These are phyloP conservation scores for Auanema sp. DNA, from an alignment of 2,888 invertebrate species.

Conservation along the genomic window DNA sequence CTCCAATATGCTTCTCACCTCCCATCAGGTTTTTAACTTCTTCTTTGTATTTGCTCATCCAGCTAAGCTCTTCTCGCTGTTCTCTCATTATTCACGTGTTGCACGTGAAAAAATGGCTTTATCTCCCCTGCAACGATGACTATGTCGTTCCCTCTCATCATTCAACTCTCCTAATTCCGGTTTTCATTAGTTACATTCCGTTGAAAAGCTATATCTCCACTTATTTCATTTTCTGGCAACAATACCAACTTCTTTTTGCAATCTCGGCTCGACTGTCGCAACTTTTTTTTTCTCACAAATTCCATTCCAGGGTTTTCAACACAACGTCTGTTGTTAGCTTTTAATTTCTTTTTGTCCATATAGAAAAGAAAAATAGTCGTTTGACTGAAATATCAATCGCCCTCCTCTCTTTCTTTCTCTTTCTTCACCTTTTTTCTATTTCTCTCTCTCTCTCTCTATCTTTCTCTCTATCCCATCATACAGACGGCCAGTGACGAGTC, in stretches of 20 bases:
- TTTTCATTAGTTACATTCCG: background rate
- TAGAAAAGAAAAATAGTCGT: background rate
- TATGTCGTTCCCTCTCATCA: too few species aligned
- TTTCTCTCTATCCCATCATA: too few species aligned
- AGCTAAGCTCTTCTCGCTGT: too few species aligned
- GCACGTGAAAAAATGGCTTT: too few species aligned
- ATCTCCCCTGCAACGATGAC: too few species aligned
- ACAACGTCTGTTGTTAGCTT: too few species aligned
- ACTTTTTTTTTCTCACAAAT: constrained; percentile 3
- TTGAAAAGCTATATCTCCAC: background rate
- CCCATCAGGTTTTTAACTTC: too few species aligned
- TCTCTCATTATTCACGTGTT: too few species aligned
- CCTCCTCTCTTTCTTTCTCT: constrained; percentile 8
- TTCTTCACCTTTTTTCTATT: background rate
- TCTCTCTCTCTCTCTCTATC: background rate
- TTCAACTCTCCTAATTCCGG: background rate
- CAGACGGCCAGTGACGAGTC: too few species aligned
- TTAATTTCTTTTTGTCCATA: too few species aligned
- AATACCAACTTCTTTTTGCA: background rate
- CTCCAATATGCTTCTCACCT: too few species aligned
- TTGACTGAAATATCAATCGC: background rate
- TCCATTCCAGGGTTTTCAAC: background rate
- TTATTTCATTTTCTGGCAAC: background rate
- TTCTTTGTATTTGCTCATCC: too few species aligned
- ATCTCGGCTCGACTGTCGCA: constrained; percentile 1